These are phyloP conservation scores for Pygoscelis adeliae DNA, from an alignment of 2,113 vertebrate genomes.

Conservation along the genomic window DNA sequence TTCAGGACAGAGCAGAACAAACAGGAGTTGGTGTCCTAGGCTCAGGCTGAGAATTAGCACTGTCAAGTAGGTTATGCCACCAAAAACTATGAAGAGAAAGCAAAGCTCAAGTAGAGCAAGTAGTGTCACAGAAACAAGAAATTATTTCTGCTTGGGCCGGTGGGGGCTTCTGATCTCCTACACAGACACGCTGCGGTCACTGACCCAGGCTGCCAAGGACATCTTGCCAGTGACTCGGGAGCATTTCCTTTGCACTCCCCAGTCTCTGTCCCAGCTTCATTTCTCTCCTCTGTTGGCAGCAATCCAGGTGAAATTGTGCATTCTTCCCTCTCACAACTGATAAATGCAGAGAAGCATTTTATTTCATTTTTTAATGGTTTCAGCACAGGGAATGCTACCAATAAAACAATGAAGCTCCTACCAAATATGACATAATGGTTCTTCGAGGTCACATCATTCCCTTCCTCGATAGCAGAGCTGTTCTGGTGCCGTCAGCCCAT, in stretches of 20 bases:
- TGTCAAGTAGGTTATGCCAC: background rate
- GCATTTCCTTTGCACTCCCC: background rate
- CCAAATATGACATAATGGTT: constrained; percentile 18
- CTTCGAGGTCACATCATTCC: constrained; percentile 6
- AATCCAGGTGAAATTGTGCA: background rate
- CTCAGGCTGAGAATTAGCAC: background rate
- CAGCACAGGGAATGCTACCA: background rate
- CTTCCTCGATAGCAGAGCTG: constrained; percentile 15
- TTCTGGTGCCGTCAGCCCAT: background rate
- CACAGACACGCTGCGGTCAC: accelerated
- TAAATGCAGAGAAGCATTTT: background rate
- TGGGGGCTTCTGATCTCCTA: background rate
- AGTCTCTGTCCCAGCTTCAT: background rate
- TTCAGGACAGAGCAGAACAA: background rate
- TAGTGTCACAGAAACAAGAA: background rate
- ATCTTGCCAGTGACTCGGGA: background rate
- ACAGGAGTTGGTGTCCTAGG: background rate
- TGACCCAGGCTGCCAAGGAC: background rate
- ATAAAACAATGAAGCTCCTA: constrained; percentile 41
- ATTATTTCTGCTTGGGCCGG: background rate
- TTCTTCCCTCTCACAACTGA: background rate
- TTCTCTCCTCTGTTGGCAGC: background rate
- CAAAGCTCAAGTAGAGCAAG: background rate
- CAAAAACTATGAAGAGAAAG: background rate
- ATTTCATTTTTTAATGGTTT: constrained; percentile 16